A percentile compares a stretch with the other conserved stretches of the same genome.
Evolutionary conservation across 2,113 vertebrate genomes (phyloP).

Genomic region (Mastomys natalensis): DNA sequence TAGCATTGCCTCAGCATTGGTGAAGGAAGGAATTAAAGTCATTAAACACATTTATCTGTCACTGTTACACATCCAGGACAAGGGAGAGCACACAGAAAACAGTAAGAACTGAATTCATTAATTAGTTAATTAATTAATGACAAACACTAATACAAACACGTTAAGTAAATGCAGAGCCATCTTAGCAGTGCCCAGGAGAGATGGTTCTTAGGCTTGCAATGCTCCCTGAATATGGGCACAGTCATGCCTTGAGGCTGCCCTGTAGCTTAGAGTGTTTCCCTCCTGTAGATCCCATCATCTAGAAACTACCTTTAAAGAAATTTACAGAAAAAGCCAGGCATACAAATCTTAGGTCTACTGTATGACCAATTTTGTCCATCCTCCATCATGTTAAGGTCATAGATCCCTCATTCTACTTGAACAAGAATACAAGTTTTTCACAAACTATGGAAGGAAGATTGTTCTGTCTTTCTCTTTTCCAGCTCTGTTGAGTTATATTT

Average conservation of each 20-base stretch:
- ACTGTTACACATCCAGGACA: neutral
- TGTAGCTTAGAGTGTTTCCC: neutral
- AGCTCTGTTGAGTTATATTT: neutral
- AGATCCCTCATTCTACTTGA: neutral
- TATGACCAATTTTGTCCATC: neutral
- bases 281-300: neutral
- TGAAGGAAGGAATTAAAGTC: neutral
- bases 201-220: too few relatives aligned
- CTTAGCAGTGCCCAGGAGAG: neutral
- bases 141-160: neutral
- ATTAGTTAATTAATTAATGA: neutral
- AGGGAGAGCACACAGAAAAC: neutral
- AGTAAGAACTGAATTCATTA: neutral
- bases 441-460: neutral
- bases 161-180: neutral
- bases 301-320: neutral
- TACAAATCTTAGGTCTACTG: neutral
- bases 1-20: neutral
- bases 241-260: neutral
- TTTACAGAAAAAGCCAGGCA: neutral
- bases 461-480: neutral
- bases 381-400: neutral
- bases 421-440: neutral
- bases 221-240: neutral
- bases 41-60: neutral